These are phyloP conservation scores for Guaruba guarouba DNA, from an alignment of 2,113 vertebrate genomes.

Conservation along the genomic window DNA sequence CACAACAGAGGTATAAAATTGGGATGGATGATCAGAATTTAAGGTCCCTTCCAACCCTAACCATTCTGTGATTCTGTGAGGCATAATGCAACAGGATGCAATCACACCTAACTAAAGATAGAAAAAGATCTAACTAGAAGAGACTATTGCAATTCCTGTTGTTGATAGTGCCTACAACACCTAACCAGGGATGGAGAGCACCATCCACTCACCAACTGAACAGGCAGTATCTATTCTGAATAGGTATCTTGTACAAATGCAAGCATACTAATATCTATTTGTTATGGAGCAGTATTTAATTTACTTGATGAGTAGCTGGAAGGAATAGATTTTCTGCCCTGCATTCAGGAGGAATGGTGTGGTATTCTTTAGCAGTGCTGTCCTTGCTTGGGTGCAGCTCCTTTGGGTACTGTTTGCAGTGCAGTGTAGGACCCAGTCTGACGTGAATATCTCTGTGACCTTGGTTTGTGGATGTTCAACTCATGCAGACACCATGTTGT, in stretches of 20 bases:
- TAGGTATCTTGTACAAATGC: not conserved
- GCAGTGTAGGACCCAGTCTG: too few relatives aligned
- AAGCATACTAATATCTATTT: not conserved
- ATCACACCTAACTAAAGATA: not conserved
- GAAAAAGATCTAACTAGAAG: not conserved
- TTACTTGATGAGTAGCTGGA: not conserved
- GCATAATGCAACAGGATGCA: not conserved
- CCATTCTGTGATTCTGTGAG: not conserved
- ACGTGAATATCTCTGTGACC: too few relatives aligned
- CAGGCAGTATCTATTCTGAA: too few relatives aligned
- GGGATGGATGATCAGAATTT: not conserved
- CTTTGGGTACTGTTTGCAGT: not conserved
- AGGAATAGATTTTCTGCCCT: not conserved
- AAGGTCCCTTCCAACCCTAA: not conserved
- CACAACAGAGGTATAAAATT: not conserved
- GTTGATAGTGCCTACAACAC: not conserved
- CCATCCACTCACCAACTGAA: not conserved
- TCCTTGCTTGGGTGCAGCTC: not conserved
- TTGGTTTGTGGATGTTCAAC: not conserved
- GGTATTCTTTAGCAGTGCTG: not conserved
- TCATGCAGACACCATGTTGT: not conserved
- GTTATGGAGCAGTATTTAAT: not conserved
- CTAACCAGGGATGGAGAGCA: not conserved
- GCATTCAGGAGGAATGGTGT: fast-evolving
- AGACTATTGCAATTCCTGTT: not conserved